phyloP scores from a whole-genome alignment of 2,113 vertebrate species.

The Bubo bubo region DNA sequence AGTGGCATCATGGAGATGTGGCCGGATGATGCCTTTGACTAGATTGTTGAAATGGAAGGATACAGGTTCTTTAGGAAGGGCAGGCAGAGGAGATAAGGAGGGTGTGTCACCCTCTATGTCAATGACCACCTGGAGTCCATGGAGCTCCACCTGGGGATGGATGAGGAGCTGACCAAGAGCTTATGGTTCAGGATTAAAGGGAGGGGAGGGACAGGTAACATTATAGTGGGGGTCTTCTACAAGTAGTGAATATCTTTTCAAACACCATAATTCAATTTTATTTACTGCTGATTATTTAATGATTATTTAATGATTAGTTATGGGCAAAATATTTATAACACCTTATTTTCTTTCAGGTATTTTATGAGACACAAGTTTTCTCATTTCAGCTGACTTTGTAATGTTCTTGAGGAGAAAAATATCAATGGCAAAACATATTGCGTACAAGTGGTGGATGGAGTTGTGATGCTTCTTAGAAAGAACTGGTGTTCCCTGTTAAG shows the following conservation, averaged over 20 bases:
- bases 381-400: neutral
- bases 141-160: neutral
- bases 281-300: neutral
- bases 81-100: neutral
- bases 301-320: neutral
- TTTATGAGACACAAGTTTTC: neutral
- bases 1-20: neutral
- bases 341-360: neutral
- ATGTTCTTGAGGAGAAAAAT: neutral
- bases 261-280: neutral
- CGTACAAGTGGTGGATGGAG: neutral
- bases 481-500: neutral
- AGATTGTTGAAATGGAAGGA: neutral
- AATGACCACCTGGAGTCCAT: neutral
- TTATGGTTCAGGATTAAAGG: neutral
- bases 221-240: too few species aligned
- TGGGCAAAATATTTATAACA: neutral
- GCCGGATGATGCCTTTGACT: neutral
- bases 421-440: neutral
- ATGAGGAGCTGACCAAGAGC: neutral
- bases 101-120: neutral
- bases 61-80: neutral
- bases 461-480: neutral
- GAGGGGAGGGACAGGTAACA: neutral
- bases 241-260: neutral